Percentiles rank a stretch among this genome's conserved stretches.
phyloP scores from a whole-genome alignment of 2,888 invertebrate genomes.

The Drosophila rellima region DNA sequence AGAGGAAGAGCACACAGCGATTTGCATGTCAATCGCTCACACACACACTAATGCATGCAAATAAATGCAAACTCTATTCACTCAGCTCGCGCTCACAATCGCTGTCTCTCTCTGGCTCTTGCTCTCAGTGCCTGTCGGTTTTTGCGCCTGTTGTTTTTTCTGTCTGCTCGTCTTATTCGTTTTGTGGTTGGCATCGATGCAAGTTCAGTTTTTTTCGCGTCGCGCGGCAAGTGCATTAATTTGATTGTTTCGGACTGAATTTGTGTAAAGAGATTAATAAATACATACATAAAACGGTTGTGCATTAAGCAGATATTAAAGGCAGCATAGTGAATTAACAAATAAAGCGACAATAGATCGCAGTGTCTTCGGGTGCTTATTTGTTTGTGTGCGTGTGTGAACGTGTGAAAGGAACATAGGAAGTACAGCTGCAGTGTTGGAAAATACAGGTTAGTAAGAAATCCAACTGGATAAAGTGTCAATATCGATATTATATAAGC shows the following conservation, averaged over 20 bases:
- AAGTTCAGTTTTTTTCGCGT: conserved; percentile 47
- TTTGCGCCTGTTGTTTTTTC: conserved; percentile 44
- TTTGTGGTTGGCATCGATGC: conserved; percentile 51
- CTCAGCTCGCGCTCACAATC: background rate
- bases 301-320: conserved; percentile 16
- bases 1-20: conserved; percentile 24
- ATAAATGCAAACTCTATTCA: background rate
- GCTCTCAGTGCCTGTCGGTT: conserved; percentile 26
- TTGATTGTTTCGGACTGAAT: conserved; percentile 34
- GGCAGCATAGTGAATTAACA: background rate
- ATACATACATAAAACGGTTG: conserved; percentile 2
- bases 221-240: conserved; percentile 38
- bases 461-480: background rate
- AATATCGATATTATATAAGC: background rate
- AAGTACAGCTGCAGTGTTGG: conserved; percentile 17
- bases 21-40: conserved; percentile 49
- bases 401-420: background rate
- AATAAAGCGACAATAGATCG: conserved; percentile 1
- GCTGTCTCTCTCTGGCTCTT: conserved; percentile 1
- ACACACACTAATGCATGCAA: conserved; percentile 1
- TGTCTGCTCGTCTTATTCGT: conserved; percentile 50
- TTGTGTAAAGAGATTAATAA: conserved; percentile 25
- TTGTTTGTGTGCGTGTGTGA: conserved; percentile 5
- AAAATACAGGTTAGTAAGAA: conserved; percentile 36
- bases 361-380: conserved; percentile 16